phyloP scores from a whole-genome alignment of 2,113 vertebrate genomes.

The Potamarius usumacintae region DNA sequence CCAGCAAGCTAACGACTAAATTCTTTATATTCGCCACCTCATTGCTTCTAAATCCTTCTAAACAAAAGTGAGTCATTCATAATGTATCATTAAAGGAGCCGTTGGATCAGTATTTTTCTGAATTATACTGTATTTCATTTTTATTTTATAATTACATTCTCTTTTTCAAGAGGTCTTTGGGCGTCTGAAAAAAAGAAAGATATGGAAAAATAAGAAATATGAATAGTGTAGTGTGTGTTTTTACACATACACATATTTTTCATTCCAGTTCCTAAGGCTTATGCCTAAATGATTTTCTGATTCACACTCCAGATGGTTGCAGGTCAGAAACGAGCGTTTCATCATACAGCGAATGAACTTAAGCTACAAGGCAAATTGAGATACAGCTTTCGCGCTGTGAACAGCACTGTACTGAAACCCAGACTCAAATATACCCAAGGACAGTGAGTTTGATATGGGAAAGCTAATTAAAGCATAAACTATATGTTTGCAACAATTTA shows the following conservation, averaged over 20 bases:
- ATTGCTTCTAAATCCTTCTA: background rate
- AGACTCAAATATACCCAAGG: background rate
- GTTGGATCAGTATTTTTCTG: background rate
- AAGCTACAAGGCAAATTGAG: background rate
- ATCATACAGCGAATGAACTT: background rate
- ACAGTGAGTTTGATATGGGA: background rate
- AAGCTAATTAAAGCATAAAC: background rate
- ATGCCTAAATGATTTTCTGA: background rate
- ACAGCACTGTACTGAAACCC: background rate
- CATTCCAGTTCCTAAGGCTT: background rate
- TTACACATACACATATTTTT: background rate
- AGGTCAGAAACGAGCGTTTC: background rate
- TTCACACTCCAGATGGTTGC: slow-evolving; percentile 5
- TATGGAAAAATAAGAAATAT: background rate
- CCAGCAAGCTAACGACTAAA: background rate
- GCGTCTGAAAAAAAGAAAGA: background rate
- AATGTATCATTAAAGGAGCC: background rate
- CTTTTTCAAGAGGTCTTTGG: background rate
- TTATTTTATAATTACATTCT: background rate
- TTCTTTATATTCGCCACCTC: background rate
- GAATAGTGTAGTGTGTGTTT: background rate
- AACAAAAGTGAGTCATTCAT: background rate
- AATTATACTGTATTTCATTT: background rate
- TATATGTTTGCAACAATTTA: background rate
- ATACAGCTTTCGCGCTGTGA: slow-evolving; percentile 16